phyloP scores from a whole-genome alignment of 2,888 invertebrate genomes.

The Himalopsyche tibetana region DNA sequence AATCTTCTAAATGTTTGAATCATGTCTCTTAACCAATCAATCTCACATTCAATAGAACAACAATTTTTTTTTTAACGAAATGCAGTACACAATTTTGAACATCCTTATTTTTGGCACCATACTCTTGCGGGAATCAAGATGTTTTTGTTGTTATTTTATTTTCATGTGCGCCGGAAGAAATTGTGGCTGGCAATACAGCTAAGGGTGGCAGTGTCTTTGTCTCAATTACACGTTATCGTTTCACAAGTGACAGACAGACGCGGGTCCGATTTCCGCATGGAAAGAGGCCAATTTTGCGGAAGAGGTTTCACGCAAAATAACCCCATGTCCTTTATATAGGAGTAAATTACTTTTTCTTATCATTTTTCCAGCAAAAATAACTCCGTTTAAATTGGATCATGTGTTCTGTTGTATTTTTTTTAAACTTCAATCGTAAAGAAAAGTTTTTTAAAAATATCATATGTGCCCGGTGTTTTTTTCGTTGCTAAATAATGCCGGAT shows the following conservation, averaged over 20 bases:
- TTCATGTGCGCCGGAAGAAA: neutral
- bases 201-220: neutral
- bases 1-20: no score
- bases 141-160: neutral
- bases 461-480: no score
- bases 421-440: no score
- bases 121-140: neutral
- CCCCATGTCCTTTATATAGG: neutral
- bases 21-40: no score
- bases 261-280: slow-evolving; percentile 16
- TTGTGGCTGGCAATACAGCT: neutral
- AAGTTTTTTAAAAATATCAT: no score
- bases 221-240: slow-evolving; percentile 26
- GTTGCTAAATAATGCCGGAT: no score
- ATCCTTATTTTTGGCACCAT: neutral
- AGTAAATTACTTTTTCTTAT: neutral
- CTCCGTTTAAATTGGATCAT: no score
- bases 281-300: neutral
- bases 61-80: no score
- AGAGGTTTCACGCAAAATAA: slow-evolving; percentile 4
- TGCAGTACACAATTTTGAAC: neutral
- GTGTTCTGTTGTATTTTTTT: no score
- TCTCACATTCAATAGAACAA: no score
- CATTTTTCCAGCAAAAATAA: neutral
- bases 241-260: slow-evolving; percentile 24